These are phyloP conservation scores for Asobara japonica DNA, from an alignment of 1,140 invertebrate genomes.

Conservation along the genomic window DNA sequence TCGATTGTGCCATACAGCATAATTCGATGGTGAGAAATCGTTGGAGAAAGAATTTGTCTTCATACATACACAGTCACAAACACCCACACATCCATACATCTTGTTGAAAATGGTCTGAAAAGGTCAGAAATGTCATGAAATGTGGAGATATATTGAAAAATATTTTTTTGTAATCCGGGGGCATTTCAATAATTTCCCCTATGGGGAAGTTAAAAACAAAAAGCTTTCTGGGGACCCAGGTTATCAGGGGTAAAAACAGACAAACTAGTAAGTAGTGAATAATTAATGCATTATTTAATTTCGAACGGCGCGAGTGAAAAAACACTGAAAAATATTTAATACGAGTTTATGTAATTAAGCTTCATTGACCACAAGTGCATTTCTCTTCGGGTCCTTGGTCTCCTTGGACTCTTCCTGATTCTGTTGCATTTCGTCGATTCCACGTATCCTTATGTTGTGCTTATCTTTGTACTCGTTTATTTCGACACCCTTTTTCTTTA, in stretches of 20 bases:
- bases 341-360: constrained; percentile 37
- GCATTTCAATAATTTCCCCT: neutral
- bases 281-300: neutral
- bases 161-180: too few species aligned
- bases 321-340: neutral
- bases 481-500: constrained; percentile 87
- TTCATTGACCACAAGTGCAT: constrained; percentile 62
- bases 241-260: neutral
- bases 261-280: neutral
- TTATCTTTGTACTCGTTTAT: constrained; percentile 94
- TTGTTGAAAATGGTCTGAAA: too few species aligned
- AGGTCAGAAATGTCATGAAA: too few species aligned
- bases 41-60: too few species aligned
- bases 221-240: too few species aligned
- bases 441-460: constrained; percentile 84
- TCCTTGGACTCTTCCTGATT: constrained; percentile 61
- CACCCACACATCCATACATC: too few species aligned
- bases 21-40: too few species aligned
- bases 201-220: too few species aligned
- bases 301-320: neutral
- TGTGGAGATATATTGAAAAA: too few species aligned
- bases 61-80: too few species aligned
- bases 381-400: constrained; percentile 68
- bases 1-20: too few species aligned
- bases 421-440: constrained; percentile 69